phyloP scores from a whole-genome alignment of 1,140 invertebrate species.

The Drosophila mojavensis region DNA sequence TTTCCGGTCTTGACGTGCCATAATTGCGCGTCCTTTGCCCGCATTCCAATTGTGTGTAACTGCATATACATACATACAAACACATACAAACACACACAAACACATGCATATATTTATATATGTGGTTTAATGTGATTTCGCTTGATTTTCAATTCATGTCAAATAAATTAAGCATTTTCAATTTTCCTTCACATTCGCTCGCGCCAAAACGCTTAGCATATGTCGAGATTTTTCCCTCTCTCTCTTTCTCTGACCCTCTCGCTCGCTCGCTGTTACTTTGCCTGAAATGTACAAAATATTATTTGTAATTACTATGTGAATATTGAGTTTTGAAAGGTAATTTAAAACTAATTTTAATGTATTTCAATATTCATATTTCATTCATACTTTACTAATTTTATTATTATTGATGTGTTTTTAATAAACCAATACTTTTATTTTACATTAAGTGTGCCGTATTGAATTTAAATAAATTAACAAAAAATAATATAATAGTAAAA shows the following conservation, averaged over 20 bases:
- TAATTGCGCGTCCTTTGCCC: conserved; percentile 54
- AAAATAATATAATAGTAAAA: too few relatives aligned
- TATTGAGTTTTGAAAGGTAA: not conserved
- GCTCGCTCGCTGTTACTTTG: not conserved
- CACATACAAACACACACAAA: too few relatives aligned
- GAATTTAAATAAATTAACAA: too few relatives aligned
- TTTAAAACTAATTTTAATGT: too few relatives aligned
- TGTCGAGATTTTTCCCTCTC: not conserved
- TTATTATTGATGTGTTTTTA: too few relatives aligned
- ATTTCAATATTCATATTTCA: too few relatives aligned
- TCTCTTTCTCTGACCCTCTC: not conserved
- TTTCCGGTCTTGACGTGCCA: conserved; percentile 72
- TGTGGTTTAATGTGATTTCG: conserved; percentile 39
- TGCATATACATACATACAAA: too few relatives aligned
- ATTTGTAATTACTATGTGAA: not conserved
- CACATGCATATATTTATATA: not conserved
- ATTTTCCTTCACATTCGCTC: conserved; percentile 27
- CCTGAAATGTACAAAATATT: not conserved
- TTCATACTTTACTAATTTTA: too few relatives aligned
- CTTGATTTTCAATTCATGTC: conserved; percentile 58
- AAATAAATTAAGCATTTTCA: conserved; percentile 58
- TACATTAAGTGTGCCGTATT: too few relatives aligned
- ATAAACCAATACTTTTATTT: too few relatives aligned
- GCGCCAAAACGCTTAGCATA: conserved; percentile 17
- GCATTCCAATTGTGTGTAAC: conserved; percentile 9